phyloP scores from a whole-genome alignment of 2,888 invertebrate species.

The Anaspis maculata region DNA sequence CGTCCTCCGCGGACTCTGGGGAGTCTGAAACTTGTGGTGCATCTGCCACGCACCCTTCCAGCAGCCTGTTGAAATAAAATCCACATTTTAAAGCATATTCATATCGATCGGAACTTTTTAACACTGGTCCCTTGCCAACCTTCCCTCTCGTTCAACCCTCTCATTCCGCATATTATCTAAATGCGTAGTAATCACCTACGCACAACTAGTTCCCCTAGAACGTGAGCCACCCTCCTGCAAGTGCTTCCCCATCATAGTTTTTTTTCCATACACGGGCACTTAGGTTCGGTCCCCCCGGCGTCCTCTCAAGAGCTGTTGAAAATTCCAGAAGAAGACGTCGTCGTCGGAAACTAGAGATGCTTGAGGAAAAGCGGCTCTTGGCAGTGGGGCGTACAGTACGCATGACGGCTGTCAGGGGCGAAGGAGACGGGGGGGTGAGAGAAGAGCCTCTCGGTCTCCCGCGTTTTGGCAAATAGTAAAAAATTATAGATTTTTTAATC shows the following conservation, averaged over 20 bases:
- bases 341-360: no score
- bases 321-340: no score
- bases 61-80: constrained; percentile 52
- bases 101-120: constrained; percentile 56
- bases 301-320: no score
- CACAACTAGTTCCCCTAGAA: constrained; percentile 20
- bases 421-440: not conserved
- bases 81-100: constrained; percentile 58
- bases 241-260: no score
- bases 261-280: no score
- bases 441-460: constrained; percentile 23
- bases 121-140: constrained; percentile 41
- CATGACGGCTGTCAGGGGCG: not conserved
- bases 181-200: constrained; percentile 31
- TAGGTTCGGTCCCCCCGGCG: no score
- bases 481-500: constrained; percentile 42
- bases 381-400: no score
- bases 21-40: constrained; percentile 6
- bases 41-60: constrained; percentile 16
- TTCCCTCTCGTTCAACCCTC: constrained; percentile 29
- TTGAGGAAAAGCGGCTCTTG: no score
- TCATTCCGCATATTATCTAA: constrained; percentile 27
- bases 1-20: no score
- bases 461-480: constrained; percentile 23
- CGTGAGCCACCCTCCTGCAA: constrained; percentile 4